A percentile compares a stretch with the other conserved stretches of the same genome.
Conservation (phyloP, 2,113 vertebrate species). For the Phylloscopus trochiloides region DNA sequence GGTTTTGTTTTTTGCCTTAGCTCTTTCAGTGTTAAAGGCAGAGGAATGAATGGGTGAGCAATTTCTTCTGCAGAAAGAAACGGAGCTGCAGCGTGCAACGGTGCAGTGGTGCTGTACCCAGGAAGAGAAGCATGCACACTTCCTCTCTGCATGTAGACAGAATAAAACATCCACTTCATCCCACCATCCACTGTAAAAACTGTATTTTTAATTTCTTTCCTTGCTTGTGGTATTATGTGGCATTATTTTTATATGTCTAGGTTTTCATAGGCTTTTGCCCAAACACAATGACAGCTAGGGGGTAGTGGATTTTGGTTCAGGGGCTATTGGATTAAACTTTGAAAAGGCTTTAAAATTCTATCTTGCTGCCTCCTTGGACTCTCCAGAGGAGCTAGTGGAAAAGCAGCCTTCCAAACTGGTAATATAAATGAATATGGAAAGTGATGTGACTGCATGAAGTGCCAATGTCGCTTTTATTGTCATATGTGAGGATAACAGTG, state of each 20-base stretch:
- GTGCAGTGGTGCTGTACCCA: background rate
- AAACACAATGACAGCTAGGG: background rate
- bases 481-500: background rate
- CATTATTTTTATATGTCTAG: background rate
- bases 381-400: background rate
- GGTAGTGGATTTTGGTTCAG: background rate
- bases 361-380: background rate
- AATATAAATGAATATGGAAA: background rate
- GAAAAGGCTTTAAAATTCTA: background rate
- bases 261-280: background rate
- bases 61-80: background rate
- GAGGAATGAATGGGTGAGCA: background rate
- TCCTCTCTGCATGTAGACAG: background rate
- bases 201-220: background rate
- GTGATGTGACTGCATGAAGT: background rate
- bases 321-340: background rate
- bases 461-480: background rate
- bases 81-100: accelerated
- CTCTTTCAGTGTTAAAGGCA: background rate
- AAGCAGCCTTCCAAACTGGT: background rate
- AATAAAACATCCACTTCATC: background rate
- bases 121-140: background rate
- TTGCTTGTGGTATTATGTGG: background rate
- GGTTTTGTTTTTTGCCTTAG: background rate
- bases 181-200: background rate